phyloP scores from a whole-genome alignment of 2,797 vertebrate genomes.

The Melanotaenia nigrans region DNA sequence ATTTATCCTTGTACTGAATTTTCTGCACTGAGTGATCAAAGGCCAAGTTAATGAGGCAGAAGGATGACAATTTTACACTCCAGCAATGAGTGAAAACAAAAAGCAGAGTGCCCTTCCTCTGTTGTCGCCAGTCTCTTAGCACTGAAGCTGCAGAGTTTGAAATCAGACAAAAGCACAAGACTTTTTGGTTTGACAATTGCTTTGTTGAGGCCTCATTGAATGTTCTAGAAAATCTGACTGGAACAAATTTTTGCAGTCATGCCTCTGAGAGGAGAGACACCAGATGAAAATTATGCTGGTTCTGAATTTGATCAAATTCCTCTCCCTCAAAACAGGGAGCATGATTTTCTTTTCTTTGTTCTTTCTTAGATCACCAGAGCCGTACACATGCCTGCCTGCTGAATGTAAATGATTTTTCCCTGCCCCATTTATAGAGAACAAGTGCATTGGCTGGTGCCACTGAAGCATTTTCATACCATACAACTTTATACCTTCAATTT shows the following conservation, averaged over 20 bases:
- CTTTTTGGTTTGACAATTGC: constrained; percentile 45
- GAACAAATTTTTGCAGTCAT: constrained; percentile 49
- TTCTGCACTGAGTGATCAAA: constrained; percentile 74
- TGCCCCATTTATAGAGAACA: not conserved
- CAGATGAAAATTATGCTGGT: constrained; percentile 31
- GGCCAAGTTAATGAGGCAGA: constrained; percentile 74
- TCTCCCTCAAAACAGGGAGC: constrained; percentile 28
- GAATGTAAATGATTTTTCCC: constrained; percentile 16
- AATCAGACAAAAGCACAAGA: constrained; percentile 50
- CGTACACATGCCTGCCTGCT: not conserved
- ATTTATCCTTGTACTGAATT: constrained; percentile 71
- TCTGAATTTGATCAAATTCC: constrained; percentile 49
- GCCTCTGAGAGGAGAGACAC: constrained; percentile 24
- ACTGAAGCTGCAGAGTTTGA: constrained; percentile 37
- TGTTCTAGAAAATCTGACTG: constrained; percentile 59
- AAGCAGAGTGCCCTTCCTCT: constrained; percentile 37
- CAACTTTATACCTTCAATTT: not conserved
- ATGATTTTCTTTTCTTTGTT: not conserved
- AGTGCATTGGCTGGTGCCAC: not conserved
- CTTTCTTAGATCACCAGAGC: constrained; percentile 2
- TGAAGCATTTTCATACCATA: not conserved
- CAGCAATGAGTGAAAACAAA: constrained; percentile 66
- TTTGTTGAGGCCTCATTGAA: constrained; percentile 61
- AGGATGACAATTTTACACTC: constrained; percentile 72
- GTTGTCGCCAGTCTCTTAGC: constrained; percentile 52